Evolutionary conservation across 2,113 vertebrate genomes (phyloP).

Genomic region (Burhinus oedicnemus): DNA sequence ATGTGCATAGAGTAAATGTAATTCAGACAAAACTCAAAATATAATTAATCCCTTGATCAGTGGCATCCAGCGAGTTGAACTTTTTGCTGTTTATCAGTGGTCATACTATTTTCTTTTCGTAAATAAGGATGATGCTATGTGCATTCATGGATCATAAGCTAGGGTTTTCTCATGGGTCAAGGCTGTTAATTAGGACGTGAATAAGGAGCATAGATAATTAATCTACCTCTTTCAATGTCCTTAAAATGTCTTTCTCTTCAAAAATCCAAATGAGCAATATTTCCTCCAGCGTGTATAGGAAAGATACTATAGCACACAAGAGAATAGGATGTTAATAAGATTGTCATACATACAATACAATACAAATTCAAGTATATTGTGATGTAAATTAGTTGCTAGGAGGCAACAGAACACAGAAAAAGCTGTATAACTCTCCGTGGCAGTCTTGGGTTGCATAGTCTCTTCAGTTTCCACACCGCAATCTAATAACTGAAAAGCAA

Average conservation of each 20-base stretch:
- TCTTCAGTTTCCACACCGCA: neutral
- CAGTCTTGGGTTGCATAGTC: neutral
- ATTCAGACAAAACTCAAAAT: constrained; percentile 9
- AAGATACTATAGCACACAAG: neutral
- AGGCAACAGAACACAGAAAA: constrained; percentile 30
- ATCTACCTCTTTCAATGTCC: constrained; percentile 15
- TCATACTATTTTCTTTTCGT: neutral
- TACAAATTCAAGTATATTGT: constrained; percentile 40
- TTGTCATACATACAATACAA: constrained; percentile 16
- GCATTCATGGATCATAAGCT: constrained; percentile 25
- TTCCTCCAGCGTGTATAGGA: constrained; percentile 5
- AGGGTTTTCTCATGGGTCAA: constrained; percentile 34
- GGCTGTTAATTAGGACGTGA: constrained; percentile 38
- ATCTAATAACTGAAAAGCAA: neutral
- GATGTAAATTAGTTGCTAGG: constrained; percentile 55
- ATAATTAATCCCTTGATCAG: constrained; percentile 2
- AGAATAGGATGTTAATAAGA: constrained; percentile 52
- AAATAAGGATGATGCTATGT: constrained; percentile 1
- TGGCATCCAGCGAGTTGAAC: neutral
- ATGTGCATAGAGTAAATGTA: neutral
- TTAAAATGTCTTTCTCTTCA: constrained; percentile 38
- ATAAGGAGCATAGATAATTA: constrained; percentile 23
- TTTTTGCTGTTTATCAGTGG: neutral
- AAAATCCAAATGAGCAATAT: constrained; percentile 24
- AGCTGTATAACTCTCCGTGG: neutral